These are phyloP conservation scores for Geotrupes spiniger DNA, from an alignment of 2,888 invertebrate species.

Conservation along the genomic window DNA sequence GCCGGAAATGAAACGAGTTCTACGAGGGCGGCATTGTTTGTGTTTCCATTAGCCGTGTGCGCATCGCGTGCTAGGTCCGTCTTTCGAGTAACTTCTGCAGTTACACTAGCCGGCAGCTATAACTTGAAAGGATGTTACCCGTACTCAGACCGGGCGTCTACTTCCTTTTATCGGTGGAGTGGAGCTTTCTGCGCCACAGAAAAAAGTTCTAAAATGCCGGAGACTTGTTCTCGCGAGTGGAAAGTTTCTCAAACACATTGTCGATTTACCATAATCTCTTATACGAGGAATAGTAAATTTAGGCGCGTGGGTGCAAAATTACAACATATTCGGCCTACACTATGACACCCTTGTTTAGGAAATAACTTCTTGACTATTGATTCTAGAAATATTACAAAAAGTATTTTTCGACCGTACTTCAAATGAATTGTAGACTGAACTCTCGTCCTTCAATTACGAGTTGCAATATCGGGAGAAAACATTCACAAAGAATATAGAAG, in stretches of 20 bases:
- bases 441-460: slow-evolving; percentile 32
- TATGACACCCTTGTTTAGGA: too few species aligned
- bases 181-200: slow-evolving; percentile 3
- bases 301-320: too few species aligned
- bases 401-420: slow-evolving; percentile 26
- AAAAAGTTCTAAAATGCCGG: slow-evolving; percentile 16
- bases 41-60: slow-evolving; percentile 29
- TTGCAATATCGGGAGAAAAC: slow-evolving; percentile 34
- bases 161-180: slow-evolving; percentile 13
- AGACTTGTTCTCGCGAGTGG: slow-evolving; percentile 16
- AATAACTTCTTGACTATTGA: too few species aligned
- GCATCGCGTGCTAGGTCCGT: slow-evolving; percentile 16
- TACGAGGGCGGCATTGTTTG: slow-evolving; percentile 29
- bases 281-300: slow-evolving; percentile 8
- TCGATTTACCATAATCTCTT: slow-evolving; percentile 27
- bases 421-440: slow-evolving; percentile 32
- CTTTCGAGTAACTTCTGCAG: slow-evolving; percentile 12
- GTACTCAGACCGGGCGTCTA: slow-evolving; percentile 13
- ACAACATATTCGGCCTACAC: too few species aligned
- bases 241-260: slow-evolving; percentile 18
- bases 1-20: slow-evolving; percentile 31
- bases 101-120: slow-evolving; percentile 14
- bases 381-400: too few species aligned
- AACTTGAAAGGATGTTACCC: slow-evolving; percentile 24
- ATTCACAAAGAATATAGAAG: slow-evolving; percentile 32